Percentiles rank a stretch among this genome's conserved stretches.
These are phyloP conservation scores for Enteromius unitaeniatus DNA, from an alignment of 2,797 vertebrate species.

Conservation along the genomic window DNA sequence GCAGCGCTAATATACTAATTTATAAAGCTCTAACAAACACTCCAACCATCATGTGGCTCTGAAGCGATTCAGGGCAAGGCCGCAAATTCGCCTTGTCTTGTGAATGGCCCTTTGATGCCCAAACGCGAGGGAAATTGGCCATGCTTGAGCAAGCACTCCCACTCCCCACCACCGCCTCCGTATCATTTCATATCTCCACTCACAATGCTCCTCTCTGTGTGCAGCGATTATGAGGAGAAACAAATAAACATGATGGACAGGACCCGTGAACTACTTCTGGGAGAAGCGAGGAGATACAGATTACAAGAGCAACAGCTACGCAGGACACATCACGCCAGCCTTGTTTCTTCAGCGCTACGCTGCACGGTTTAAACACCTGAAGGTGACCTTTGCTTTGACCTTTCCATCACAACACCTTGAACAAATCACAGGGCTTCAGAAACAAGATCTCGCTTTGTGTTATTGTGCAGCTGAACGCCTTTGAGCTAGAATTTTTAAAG, in stretches of 20 bases:
- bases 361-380: not conserved
- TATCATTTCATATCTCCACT: slow-evolving; percentile 71
- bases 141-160: slow-evolving; percentile 66
- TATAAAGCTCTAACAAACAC: not conserved
- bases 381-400: slow-evolving; percentile 5
- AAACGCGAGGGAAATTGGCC: slow-evolving; percentile 60
- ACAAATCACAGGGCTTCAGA: not conserved
- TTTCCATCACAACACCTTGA: slow-evolving; percentile 16
- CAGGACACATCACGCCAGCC: not conserved
- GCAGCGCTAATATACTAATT: not conserved
- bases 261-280: not conserved
- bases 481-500: not conserved
- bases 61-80: not conserved
- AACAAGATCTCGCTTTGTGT: not conserved
- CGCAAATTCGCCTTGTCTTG: slow-evolving; percentile 41
- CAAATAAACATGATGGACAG: slow-evolving; percentile 20
- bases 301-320: slow-evolving; percentile 12
- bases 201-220: slow-evolving; percentile 72
- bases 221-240: slow-evolving; percentile 29
- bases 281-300: not conserved
- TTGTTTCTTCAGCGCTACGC: not conserved
- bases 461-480: not conserved
- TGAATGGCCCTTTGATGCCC: slow-evolving; percentile 68
- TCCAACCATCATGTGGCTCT: not conserved
- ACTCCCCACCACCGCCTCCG: slow-evolving; percentile 64